Base-by-base conservation (phyloP, 1,140 invertebrate genomes). In the Idris sp. region DNA sequence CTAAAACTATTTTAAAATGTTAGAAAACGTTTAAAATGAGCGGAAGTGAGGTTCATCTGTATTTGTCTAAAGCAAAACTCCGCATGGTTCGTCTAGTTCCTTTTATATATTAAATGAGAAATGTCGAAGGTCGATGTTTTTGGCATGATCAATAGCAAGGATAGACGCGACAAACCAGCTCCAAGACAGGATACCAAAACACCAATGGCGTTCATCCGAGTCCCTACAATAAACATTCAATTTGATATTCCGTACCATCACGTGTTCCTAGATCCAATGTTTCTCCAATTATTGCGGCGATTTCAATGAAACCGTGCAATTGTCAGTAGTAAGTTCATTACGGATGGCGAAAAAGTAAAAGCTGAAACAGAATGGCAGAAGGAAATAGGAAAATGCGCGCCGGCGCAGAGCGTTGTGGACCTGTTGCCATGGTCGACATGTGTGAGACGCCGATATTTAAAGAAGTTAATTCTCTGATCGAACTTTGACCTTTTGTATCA, bases 391-490 rank as follows among this genome's bases (percentile, higher is more conserved):
- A 44, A 10, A n/a, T 65, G 61, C 81, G 83, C 83, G 84, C 81
- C 84, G 81, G 84, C 83, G 84, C 80, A 77, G 46, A 67, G 76
- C 80, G 77, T 82, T 74, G 53, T 71, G 38, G 71, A 83, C 81
- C 82, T 84, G 84, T 86, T 85, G 84, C 84, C 80, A 77, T 74
- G 71, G 61, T 71, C 71, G 11, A 59, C 65, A 67, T 77, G 65
- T 69, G 64, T 35, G 18, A 22, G 19, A 22, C 19, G 19, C 19
- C 19, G 19, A 22, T 22, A 6, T 22, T 22, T 22, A 22, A 4
- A 22, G 19, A 22, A 22, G 2, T 4, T 22, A 22, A 4, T 22
- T 22, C 2, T 4, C 2, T 4, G 19, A 22, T 6, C 6, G 3
- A 22, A 22, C 19, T 22, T 22, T 22, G 19, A 22, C 19, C 19